A percentile compares a stretch with the other conserved stretches of the same genome.
Evolutionary conservation across 2,113 vertebrate genomes (phyloP).

Genomic region (Indicator indicator): DNA sequence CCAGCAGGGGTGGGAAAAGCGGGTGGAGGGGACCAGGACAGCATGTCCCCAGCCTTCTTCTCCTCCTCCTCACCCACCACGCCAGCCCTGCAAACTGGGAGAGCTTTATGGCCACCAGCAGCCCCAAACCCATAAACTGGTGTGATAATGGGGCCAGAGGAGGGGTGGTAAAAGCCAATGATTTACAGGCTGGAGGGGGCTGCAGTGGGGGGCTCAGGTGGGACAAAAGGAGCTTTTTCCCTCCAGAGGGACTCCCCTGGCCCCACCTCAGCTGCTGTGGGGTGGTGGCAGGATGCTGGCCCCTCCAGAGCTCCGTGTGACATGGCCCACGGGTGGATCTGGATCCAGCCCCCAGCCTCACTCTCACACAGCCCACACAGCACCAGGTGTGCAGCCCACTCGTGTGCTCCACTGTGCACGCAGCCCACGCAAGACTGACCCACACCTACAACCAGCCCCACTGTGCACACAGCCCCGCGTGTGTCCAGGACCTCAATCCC

Average conservation of each 20-base stretch:
- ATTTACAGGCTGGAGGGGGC: slow-evolving; percentile 56
- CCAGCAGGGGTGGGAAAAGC: background rate
- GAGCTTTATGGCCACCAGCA: slow-evolving; percentile 49
- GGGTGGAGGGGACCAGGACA: background rate
- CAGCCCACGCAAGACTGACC: background rate
- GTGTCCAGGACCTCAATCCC: background rate
- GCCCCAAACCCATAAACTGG: slow-evolving; percentile 49
- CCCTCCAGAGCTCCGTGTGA: background rate
- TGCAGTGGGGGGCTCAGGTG: background rate
- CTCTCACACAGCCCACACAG: background rate
- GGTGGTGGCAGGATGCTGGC: background rate
- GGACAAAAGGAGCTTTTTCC: background rate
- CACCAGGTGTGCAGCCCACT: background rate
- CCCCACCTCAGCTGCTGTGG: background rate
- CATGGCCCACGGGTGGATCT: background rate
- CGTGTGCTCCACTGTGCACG: background rate
- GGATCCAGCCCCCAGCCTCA: background rate
- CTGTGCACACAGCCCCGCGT: background rate
- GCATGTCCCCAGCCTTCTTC: background rate
- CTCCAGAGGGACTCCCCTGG: background rate
- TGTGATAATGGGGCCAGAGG: slow-evolving; percentile 30
- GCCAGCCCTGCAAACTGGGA: background rate
- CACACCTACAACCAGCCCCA: background rate
- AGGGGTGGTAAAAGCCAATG: slow-evolving; percentile 44
- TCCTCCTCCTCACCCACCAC: slow-evolving; percentile 5